Base-by-base conservation (phyloP, 2,888 invertebrate genomes). In the Drosophila quasianomalipes region DNA sequence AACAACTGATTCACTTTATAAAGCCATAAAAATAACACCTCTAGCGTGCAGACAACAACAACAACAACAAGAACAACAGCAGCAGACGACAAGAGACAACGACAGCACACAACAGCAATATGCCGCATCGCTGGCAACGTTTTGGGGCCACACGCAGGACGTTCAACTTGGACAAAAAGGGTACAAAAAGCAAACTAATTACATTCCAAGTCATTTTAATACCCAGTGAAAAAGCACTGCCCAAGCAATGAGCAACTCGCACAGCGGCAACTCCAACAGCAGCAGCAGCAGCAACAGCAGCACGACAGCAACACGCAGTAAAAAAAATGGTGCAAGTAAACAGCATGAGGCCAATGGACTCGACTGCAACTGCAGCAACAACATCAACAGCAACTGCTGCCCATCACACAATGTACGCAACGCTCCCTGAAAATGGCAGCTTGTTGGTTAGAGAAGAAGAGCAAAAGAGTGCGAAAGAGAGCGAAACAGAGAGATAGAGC, bases 331-430 rank as follows among this genome's bases (percentile, higher is more conserved):
- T 89, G 91, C 91, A 89, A 91, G 83, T 82, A 74, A 89, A 85
- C 76, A 87, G 88, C 91, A 86, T 88, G 88, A 80, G 86, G 86
- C 91, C 91, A 86, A 91, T 91, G 86, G 82, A 91, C 86, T 89
- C 83, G 26, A 28, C 60, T 69, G 30, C 62, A 61, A 54, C 70
- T 37, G 41, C 74, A 66, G 6, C 72, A 58, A 26, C 69, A 67
- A 31, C 66, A 70, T 39, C 83, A 53, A 41, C 30, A 58, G 30
- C 44, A 58, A 58, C 58, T 58, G 47, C 60, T 49, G 58, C 65
- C 53, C 59, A 75, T 68, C 66, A 75, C 54, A 70, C 70, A 81
- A 69, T 53, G 67, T 54, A 66, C 66, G 74, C 82, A 80, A 81
- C 70, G 65, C 78, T 76, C 57, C 35, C 81, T 85, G 83, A 70